These are phyloP conservation scores for Phataginus tetradactyla DNA, from an alignment of 2,797 vertebrate genomes.

Conservation along the genomic window DNA sequence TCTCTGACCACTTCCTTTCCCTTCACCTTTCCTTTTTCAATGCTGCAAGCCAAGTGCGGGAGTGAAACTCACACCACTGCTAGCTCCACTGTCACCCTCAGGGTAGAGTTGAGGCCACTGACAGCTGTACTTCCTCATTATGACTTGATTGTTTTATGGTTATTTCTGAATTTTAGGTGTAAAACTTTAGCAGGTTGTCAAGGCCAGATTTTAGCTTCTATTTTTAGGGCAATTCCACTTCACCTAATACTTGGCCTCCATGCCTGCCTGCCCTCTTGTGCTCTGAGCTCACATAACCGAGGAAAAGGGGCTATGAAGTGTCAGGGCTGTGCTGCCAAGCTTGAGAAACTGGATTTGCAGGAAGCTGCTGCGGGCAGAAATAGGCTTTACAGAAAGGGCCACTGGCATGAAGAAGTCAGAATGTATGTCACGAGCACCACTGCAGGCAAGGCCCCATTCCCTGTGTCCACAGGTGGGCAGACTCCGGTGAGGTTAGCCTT, in stretches of 20 bases:
- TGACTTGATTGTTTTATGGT: neutral
- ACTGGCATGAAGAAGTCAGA: neutral
- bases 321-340: neutral
- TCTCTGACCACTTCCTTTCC: neutral
- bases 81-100: neutral
- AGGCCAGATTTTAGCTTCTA: neutral
- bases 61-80: neutral
- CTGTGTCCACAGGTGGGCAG: neutral
- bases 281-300: neutral
- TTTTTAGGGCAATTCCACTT: neutral
- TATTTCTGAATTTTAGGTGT: neutral
- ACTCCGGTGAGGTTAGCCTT: neutral
- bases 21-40: neutral
- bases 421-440: neutral
- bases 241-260: neutral
- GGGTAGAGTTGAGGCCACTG: neutral
- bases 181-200: too few species aligned
- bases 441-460: neutral
- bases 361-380: neutral
- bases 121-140: neutral
- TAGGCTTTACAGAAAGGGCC: neutral
- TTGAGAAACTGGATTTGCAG: constrained; percentile 62
- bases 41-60: neutral
- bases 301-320: neutral
- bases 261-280: neutral